Evolutionary conservation across 1,140 invertebrate species (phyloP).

Genomic region (Steinernema feltiae): DNA sequence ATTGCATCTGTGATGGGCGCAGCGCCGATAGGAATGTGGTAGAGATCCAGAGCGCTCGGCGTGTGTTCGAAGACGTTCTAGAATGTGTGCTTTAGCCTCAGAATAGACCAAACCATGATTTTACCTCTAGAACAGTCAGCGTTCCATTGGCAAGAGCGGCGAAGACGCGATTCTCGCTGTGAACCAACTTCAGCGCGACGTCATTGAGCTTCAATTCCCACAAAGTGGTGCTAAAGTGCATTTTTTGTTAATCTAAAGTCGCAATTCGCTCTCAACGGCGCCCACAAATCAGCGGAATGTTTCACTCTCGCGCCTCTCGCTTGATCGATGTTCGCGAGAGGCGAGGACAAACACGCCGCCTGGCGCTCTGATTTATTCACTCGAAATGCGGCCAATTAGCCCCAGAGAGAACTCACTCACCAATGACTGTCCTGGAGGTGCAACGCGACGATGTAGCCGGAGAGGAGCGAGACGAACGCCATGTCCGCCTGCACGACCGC

Average conservation of each 20-base stretch:
- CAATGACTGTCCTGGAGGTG: slow-evolving; percentile 31
- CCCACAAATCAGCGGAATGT: too few relatives aligned
- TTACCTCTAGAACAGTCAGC: slow-evolving; percentile 62
- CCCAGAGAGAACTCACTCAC: slow-evolving; percentile 13
- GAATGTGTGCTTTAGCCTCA: slow-evolving; percentile 7
- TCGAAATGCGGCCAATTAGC: too few relatives aligned
- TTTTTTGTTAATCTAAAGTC: slow-evolving; percentile 26
- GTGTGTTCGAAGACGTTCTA: slow-evolving; percentile 41
- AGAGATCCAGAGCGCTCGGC: slow-evolving; percentile 58
- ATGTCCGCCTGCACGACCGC: slow-evolving; percentile 55
- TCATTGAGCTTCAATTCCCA: slow-evolving; percentile 62
- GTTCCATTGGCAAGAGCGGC: slow-evolving; percentile 62
- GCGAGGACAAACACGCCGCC: background rate
- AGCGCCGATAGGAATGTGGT: slow-evolving; percentile 62
- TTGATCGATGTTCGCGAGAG: background rate
- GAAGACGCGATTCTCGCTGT: slow-evolving; percentile 60
- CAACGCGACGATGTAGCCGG: slow-evolving; percentile 60
- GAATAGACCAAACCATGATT: background rate
- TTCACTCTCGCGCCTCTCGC: background rate
- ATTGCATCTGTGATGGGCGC: slow-evolving; percentile 60
- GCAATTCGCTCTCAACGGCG: background rate
- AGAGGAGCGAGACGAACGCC: slow-evolving; percentile 61
- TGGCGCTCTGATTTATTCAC: too few relatives aligned
- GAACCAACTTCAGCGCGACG: slow-evolving; percentile 60
- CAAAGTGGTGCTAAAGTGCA: slow-evolving; percentile 52